phyloP scores from a whole-genome alignment of 2,797 vertebrate genomes.

The Pachyuromys duprasi region DNA sequence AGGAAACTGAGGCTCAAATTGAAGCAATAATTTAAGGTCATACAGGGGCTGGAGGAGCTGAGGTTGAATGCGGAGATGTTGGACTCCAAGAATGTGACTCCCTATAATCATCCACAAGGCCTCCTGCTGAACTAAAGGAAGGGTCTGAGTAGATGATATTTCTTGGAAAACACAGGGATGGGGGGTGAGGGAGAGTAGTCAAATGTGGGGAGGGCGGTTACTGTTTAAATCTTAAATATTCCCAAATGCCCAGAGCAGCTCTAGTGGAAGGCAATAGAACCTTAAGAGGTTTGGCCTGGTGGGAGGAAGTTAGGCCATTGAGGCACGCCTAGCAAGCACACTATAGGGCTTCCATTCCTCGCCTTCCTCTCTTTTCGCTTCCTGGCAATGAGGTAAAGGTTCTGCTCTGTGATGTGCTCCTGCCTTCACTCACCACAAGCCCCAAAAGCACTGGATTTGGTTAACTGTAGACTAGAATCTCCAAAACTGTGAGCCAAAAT shows the following conservation, averaged over 20 bases:
- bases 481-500: background rate
- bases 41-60: background rate
- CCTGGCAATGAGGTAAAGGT: background rate
- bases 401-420: too few relatives aligned
- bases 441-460: background rate
- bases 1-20: conserved; percentile 19
- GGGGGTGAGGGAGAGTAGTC: background rate
- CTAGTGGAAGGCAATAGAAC: too few relatives aligned
- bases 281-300: background rate
- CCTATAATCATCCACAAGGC: background rate
- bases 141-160: background rate
- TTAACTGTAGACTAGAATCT: background rate
- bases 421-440: background rate
- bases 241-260: background rate
- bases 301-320: background rate
- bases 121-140: conserved; percentile 15
- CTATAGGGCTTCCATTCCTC: background rate
- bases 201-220: background rate
- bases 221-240: background rate
- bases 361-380: background rate
- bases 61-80: background rate
- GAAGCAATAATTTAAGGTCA: conserved; percentile 46
- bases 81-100: background rate
- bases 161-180: background rate
- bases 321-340: background rate